These are phyloP conservation scores for Stylophora pistillata DNA, from an alignment of 64 coral and sea anemone genomes.

Conservation along the genomic window DNA sequence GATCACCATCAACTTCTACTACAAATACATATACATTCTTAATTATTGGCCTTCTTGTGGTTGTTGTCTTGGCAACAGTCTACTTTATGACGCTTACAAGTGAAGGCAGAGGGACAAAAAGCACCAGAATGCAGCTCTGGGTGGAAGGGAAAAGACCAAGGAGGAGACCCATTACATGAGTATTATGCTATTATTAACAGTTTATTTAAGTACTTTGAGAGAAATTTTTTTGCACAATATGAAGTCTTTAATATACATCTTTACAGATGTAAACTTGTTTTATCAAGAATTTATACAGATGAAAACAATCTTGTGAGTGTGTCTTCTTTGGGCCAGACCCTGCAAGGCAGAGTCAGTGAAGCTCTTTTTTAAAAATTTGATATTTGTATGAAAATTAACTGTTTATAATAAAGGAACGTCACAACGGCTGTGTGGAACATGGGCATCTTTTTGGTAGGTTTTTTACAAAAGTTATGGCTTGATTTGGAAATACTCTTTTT, in stretches of 20 bases:
- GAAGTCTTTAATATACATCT: conserved; percentile 1
- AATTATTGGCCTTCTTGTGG: conserved; percentile 87
- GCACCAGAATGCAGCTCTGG: conserved; percentile 68
- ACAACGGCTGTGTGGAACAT: not conserved
- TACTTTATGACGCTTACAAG: conserved; percentile 93
- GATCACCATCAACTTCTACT: conserved; percentile 57
- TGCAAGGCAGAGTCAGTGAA: not conserved
- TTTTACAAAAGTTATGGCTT: no score
- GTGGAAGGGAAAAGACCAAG: conserved; percentile 71
- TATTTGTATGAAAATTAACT: conserved; percentile 34
- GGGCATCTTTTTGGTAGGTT: no score
- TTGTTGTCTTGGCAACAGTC: conserved; percentile 83
- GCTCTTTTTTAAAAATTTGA: conserved; percentile 50
- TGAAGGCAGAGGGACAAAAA: conserved; percentile 73
- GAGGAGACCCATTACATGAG: conserved; percentile 67
- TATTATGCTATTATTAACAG: not conserved
- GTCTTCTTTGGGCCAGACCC: not conserved
- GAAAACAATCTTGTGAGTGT: conserved; percentile 2
- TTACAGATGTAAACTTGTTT: not conserved
- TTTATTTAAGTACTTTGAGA: not conserved
- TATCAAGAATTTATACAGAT: not conserved
- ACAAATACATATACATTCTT: conserved; percentile 95
- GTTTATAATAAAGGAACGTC: conserved; percentile 34
- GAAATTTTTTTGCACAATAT: conserved; percentile 2
- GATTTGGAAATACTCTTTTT: no score